Evolutionary conservation across 2,797 vertebrate species (phyloP).

Genomic region (Syncerus caffer): DNA sequence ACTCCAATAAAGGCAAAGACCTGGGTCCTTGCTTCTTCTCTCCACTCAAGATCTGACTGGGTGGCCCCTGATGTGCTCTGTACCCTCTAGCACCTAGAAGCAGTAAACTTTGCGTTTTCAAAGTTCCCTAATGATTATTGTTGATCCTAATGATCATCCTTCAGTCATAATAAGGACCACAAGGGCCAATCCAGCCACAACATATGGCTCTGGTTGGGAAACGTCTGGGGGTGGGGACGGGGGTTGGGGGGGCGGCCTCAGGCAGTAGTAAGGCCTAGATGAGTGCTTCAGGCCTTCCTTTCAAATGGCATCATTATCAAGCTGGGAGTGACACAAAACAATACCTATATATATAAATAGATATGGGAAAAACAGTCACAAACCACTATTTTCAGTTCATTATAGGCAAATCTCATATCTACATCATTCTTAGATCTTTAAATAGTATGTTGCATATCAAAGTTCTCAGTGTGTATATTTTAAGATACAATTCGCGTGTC

Average conservation of each 20-base stretch:
- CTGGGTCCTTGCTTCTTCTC: not conserved
- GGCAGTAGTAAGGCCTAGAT: not conserved
- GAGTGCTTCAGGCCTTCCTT: not conserved
- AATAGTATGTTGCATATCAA: not conserved
- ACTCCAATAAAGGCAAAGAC: not conserved
- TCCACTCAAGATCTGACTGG: not conserved
- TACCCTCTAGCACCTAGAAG: not conserved
- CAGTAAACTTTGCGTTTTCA: not conserved
- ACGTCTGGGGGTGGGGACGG: accelerated
- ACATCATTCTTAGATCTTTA: not conserved
- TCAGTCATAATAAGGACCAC: not conserved
- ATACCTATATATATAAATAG: not conserved
- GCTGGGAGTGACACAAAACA: not conserved
- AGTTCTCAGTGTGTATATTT: not conserved
- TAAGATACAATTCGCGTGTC: not conserved
- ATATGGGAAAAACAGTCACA: not conserved
- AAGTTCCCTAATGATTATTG: not conserved
- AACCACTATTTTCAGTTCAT: not conserved
- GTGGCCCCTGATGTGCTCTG: not conserved
- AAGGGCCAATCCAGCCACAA: not conserved
- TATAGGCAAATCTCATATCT: not conserved
- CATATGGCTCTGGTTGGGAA: not conserved
- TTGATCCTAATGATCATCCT: not conserved
- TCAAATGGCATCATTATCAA: not conserved
- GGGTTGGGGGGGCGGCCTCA: accelerated